phyloP scores from a whole-genome alignment of 1,140 invertebrate species.

The Sinella curviseta region DNA sequence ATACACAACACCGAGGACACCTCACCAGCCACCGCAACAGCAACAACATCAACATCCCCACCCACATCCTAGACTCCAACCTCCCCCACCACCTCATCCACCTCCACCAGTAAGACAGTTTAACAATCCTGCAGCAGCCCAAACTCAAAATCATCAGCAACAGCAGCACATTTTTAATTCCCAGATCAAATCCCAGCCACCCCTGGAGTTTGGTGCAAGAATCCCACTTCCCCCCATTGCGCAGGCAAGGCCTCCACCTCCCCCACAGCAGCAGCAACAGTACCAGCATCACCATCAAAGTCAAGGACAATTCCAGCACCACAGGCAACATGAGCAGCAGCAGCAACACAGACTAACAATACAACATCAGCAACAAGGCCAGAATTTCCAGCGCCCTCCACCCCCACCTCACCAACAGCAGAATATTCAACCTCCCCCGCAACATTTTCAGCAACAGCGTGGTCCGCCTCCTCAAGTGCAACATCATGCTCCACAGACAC shows the following conservation, averaged over 20 bases:
- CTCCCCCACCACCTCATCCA: not conserved
- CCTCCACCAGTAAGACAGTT: not conserved
- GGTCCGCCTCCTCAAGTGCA: not conserved
- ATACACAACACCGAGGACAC: not conserved
- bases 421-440: constrained; percentile 47
- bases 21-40: not conserved
- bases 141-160: not conserved
- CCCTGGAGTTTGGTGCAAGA: constrained; percentile 46
- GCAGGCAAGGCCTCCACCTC: constrained; percentile 44
- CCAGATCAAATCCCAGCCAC: constrained; percentile 61
- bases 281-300: not conserved
- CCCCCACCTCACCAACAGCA: constrained; percentile 28
- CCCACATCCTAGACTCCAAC: not conserved
- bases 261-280: not conserved
- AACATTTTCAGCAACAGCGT: not conserved
- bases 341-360: not conserved
- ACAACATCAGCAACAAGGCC: constrained; percentile 4
- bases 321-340: not conserved
- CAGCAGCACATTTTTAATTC: not conserved
- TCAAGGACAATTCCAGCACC: not conserved
- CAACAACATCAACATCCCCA: not conserved
- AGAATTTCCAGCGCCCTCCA: constrained; percentile 3
- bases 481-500: not conserved
- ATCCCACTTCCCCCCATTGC: constrained; percentile 53
- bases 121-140: not conserved